These are phyloP conservation scores for Melieria picta DNA, from an alignment of 2,888 invertebrate species.

Conservation along the genomic window DNA sequence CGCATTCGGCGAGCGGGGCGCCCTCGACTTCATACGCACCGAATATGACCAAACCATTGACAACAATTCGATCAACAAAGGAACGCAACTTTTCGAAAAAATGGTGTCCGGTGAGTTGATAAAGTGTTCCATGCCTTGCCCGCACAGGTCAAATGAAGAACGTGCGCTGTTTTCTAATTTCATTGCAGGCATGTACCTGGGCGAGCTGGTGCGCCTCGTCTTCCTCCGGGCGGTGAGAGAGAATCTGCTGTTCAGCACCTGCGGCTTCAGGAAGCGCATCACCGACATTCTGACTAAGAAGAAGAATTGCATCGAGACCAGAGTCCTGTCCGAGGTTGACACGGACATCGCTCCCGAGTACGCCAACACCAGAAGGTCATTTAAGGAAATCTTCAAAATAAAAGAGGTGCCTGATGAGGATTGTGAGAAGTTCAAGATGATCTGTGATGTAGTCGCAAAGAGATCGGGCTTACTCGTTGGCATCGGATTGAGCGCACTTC, in stretches of 20 bases:
- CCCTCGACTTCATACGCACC: conserved; percentile 84
- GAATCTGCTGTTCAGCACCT: conserved; percentile 67
- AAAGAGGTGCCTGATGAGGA: conserved; percentile 82
- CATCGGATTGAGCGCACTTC: conserved; percentile 63
- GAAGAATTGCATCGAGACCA: conserved; percentile 87
- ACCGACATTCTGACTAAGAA: conserved; percentile 53
- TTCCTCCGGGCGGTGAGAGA: conserved; percentile 81
- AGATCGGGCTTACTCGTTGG: conserved; percentile 90
- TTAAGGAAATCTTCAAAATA: conserved; percentile 76
- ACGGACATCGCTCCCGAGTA: conserved; percentile 81
- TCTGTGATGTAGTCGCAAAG: conserved; percentile 89
- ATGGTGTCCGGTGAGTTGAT: conserved; percentile 73
- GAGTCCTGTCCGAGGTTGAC: conserved; percentile 97
- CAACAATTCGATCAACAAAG: conserved; percentile 79
- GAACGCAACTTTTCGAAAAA: conserved; percentile 89
- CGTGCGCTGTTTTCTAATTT: neutral
- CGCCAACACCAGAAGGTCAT: conserved; percentile 79
- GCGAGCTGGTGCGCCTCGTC: conserved; percentile 88
- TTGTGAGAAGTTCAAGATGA: conserved; percentile 87
- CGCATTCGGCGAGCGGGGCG: conserved; percentile 92
- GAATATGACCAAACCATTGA: conserved; percentile 85
- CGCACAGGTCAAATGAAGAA: neutral
- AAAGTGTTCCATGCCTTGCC: neutral
- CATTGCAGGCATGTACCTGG: conserved; percentile 91
- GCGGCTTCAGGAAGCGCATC: conserved; percentile 14